Conservation (phyloP, 1,140 invertebrate species). For the Chironomus striatipennis region DNA sequence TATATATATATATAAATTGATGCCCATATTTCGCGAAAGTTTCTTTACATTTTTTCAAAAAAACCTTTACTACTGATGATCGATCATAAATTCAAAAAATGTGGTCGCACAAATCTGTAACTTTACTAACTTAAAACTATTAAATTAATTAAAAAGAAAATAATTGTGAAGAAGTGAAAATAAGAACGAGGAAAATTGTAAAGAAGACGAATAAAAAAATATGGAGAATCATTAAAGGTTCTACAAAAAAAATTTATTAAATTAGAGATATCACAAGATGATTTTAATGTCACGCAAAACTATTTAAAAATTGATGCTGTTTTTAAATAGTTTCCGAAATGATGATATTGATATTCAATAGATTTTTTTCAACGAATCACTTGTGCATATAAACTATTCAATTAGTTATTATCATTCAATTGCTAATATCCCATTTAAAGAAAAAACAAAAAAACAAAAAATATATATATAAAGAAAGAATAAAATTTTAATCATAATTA, state of each 20-base stretch:
- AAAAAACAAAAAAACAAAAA: not conserved
- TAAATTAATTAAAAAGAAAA: too few species aligned
- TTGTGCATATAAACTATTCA: not conserved
- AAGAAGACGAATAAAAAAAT: not conserved
- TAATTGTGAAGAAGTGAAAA: not conserved
- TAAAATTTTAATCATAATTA: not conserved
- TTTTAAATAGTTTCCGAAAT: not conserved
- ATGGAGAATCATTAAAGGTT: not conserved
- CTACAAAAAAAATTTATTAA: not conserved
- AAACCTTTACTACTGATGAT: not conserved
- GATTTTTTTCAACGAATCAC: not conserved
- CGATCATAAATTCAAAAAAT: not conserved
- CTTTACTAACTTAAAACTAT: not conserved
- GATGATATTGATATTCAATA: not conserved
- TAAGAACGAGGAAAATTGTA: not conserved
- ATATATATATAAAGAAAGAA: not conserved
- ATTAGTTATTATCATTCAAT: slow-evolving; percentile 14
- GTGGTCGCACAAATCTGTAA: not conserved
- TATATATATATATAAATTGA: not conserved
- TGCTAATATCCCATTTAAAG: slow-evolving; percentile 5
- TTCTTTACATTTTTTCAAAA: not conserved
- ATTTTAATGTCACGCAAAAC: not conserved
- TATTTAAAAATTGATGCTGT: slow-evolving; percentile 23
- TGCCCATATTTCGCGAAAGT: not conserved
- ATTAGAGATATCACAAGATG: too few species aligned